Percentiles rank a stretch among this genome's conserved stretches.
Conservation (phyloP, 2,797 vertebrate genomes). For the Poeciliopsis turneri region DNA sequence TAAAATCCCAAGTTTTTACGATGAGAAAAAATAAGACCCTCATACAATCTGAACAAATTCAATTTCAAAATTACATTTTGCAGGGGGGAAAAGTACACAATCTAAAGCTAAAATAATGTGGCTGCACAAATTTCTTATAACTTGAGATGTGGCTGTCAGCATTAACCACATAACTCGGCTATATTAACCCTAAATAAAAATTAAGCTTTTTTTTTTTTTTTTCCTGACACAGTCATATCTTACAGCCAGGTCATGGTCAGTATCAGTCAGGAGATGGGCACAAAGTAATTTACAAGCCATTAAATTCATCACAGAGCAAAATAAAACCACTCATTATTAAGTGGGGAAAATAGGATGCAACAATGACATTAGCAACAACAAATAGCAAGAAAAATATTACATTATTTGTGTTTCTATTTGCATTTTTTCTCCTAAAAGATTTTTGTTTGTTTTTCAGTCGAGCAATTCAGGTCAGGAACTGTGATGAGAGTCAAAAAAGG, state of each 20-base stretch:
- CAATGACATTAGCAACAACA: not conserved
- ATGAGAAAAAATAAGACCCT: not conserved
- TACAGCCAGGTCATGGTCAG: not conserved
- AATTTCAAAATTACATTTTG: not conserved
- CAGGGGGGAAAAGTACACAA: not conserved
- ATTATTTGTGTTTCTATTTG: not conserved
- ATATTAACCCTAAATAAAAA: not conserved
- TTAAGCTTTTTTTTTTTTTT: not conserved
- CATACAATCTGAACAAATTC: not conserved
- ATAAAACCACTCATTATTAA: not conserved
- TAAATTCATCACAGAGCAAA: not conserved
- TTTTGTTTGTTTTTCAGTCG: not conserved
- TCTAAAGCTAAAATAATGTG: not conserved
- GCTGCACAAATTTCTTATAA: not conserved
- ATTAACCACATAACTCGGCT: not conserved
- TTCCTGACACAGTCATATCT: not conserved
- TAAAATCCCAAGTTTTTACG: not conserved
- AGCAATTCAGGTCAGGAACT: not conserved
- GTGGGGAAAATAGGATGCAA: not conserved
- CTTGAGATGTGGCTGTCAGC: not conserved
- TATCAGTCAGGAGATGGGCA: not conserved
- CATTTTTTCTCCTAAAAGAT: not conserved
- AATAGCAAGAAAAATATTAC: not conserved
- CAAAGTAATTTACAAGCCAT: not conserved
- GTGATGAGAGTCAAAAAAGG: not conserved